phyloP scores from a whole-genome alignment of 64 coral and sea anemone species.

The Stichodactyla mertensii region DNA sequence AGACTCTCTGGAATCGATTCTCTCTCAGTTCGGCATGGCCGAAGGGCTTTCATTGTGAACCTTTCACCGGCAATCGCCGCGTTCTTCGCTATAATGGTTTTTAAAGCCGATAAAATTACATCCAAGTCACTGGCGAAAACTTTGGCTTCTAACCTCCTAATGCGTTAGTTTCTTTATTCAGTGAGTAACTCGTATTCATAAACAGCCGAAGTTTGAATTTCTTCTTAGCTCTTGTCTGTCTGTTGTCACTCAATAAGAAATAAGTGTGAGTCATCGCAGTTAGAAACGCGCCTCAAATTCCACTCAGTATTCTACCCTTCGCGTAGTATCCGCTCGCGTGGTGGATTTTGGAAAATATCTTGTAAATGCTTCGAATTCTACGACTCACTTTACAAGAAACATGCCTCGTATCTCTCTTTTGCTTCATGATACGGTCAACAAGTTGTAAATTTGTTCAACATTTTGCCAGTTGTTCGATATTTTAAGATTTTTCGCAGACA shows the following conservation, averaged over 20 bases:
- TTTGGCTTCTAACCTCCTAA: neutral
- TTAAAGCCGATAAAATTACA: neutral
- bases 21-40: neutral
- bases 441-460: neutral
- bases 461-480: neutral
- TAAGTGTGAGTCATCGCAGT: constrained; percentile 9
- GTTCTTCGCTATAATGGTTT: neutral
- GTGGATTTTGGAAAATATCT: neutral
- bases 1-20: neutral
- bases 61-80: neutral
- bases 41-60: neutral
- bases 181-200: neutral
- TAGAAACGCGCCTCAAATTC: constrained; percentile 3
- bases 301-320: neutral
- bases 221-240: neutral
- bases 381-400: neutral
- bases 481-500: neutral
- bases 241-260: neutral
- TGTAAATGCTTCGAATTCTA: neutral
- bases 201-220: constrained; percentile 2
- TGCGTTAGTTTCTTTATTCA: neutral
- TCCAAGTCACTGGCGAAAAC: neutral
- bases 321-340: neutral
- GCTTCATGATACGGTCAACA: neutral
- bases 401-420: neutral